A percentile compares a stretch with the other conserved stretches of the same genome.
Evolutionary conservation across 1,140 invertebrate species (phyloP).

Genomic region (Galendromus occidentalis): DNA sequence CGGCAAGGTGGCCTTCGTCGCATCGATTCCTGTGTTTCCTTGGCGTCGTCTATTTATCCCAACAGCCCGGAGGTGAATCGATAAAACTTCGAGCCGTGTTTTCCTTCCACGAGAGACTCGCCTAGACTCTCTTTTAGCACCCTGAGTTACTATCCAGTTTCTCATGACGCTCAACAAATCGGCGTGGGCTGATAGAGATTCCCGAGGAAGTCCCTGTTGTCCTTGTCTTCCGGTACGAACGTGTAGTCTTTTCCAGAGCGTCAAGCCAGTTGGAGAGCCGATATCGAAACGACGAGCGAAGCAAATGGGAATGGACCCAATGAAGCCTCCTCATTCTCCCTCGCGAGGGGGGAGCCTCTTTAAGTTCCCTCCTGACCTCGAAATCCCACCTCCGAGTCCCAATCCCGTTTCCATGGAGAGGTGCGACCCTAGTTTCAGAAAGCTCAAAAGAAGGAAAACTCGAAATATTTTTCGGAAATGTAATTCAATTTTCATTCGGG

Average conservation of each 20-base stretch:
- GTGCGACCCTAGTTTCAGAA: no score
- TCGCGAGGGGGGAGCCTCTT: neutral
- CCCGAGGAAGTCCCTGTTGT: neutral
- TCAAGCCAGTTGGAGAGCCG: neutral
- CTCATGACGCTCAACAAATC: no score
- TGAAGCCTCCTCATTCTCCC: neutral
- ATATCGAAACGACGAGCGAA: neutral
- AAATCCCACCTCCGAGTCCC: neutral
- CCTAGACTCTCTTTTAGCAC: neutral
- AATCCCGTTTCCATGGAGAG: no score
- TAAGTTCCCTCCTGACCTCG: neutral
- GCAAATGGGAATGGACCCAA: neutral
- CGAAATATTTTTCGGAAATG: no score
- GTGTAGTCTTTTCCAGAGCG: neutral
- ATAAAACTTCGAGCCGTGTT: neutral
- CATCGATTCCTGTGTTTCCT: conserved; percentile 2
- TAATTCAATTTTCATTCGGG: no score
- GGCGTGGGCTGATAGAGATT: neutral
- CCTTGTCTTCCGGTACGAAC: neutral
- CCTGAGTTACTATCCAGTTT: neutral
- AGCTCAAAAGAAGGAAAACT: no score
- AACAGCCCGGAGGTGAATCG: neutral
- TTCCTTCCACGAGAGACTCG: neutral
- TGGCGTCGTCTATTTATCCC: neutral
- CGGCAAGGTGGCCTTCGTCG: neutral